phyloP scores from a whole-genome alignment of 2,888 invertebrate genomes.

The Allacma fusca region DNA sequence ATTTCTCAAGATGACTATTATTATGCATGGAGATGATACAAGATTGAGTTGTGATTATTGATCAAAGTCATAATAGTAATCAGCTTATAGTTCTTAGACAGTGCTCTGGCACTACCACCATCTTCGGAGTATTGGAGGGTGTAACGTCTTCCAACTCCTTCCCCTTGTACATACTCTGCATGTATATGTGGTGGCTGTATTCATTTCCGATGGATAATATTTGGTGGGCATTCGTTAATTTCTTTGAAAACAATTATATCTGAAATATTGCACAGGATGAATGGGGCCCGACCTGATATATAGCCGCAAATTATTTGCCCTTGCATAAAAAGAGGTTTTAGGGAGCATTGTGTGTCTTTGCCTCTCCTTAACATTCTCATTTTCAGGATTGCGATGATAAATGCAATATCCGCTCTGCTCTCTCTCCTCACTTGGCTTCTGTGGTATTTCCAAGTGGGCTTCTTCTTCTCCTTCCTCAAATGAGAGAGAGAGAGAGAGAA shows the following conservation, averaged over 20 bases:
- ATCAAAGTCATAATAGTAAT: slow-evolving; percentile 1
- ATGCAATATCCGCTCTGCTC: slow-evolving; percentile 61
- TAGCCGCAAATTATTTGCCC: slow-evolving; percentile 61
- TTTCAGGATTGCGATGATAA: slow-evolving; percentile 61
- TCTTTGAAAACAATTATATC: slow-evolving; percentile 58
- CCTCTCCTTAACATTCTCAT: slow-evolving; percentile 56
- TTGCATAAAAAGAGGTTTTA: slow-evolving; percentile 56
- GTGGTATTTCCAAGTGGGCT: slow-evolving; percentile 44
- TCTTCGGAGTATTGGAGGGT: no score
- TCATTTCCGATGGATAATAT: slow-evolving; percentile 60
- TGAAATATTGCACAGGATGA: slow-evolving; percentile 59
- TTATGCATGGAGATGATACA: not conserved
- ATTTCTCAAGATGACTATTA: not conserved
- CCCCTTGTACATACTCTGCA: not conserved
- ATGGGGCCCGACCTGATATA: slow-evolving; percentile 52
- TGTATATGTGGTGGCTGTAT: slow-evolving; percentile 34
- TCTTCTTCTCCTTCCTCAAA: slow-evolving; percentile 1
- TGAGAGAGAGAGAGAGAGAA: slow-evolving; percentile 22
- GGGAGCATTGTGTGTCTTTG: slow-evolving; percentile 43
- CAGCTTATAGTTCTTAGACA: not conserved
- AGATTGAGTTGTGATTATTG: slow-evolving; percentile 9
- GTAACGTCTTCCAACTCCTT: not conserved
- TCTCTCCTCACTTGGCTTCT: slow-evolving; percentile 26
- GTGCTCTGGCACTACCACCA: no score
- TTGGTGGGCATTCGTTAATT: slow-evolving; percentile 56